These are phyloP conservation scores for Malurus leucopterus DNA, from an alignment of 2,797 vertebrate species.

Conservation along the genomic window DNA sequence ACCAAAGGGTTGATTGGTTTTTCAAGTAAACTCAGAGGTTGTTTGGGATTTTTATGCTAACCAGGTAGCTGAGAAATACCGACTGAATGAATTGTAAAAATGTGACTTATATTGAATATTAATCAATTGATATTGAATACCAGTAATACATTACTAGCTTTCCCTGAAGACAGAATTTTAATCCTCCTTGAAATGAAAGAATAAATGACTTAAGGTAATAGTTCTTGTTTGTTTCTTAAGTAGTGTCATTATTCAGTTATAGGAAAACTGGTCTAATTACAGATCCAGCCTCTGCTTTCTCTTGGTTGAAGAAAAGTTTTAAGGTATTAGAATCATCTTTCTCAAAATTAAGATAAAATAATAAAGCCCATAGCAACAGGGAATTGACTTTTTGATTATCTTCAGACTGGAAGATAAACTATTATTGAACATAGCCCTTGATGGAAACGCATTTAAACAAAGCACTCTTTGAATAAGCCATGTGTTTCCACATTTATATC, in stretches of 20 bases:
- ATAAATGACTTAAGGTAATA: background rate
- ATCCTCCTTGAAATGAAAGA: background rate
- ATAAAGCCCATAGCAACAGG: background rate
- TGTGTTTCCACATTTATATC: background rate
- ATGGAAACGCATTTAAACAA: background rate
- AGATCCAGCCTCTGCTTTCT: background rate
- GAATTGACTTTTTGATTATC: slow-evolving; percentile 4
- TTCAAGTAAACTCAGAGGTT: background rate
- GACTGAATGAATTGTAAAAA: background rate
- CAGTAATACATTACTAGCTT: background rate
- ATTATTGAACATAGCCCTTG: background rate
- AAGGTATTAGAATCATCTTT: background rate
- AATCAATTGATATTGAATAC: background rate
- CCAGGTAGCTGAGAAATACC: background rate
- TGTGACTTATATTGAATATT: background rate
- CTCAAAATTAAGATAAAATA: slow-evolving; percentile 39
- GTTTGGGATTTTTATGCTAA: slow-evolving; percentile 1
- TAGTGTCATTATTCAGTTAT: background rate
- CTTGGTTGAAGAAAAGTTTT: background rate
- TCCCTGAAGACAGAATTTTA: background rate
- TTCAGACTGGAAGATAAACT: slow-evolving; percentile 10
- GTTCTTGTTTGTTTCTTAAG: background rate
- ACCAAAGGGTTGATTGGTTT: background rate
- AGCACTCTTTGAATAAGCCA: background rate
- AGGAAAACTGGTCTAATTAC: background rate